Base-by-base conservation (phyloP, 2,888 invertebrate species). In the Drepanosiphum platanoidis region DNA sequence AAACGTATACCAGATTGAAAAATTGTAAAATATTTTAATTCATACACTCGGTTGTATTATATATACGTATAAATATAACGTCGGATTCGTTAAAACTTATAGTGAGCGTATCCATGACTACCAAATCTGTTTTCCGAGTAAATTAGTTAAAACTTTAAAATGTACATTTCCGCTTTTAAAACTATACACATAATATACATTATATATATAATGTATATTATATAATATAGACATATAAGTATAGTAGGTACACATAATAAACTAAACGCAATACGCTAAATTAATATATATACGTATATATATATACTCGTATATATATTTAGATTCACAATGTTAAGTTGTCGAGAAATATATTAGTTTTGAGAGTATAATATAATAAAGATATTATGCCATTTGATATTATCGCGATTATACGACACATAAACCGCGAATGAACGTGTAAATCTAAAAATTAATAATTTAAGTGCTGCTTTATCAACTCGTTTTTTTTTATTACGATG, bases 1-100 rank as follows among this genome's bases (percentile, higher is more conserved):
- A 52, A 68, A 52, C 46, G 15, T 1, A 8, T 4, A 66, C 5
- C 7, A 11, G 13, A 30, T 42, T 64, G 64, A 27, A n/a, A 58
- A 42, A 42, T 66, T n/a, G n/a, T 18, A 46, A 68, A 7, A 32
- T 15, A 34, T 79, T 79, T 79, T 27, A 79, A 27, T 77, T 77
- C 52, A 52, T 52, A 52, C 22, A 22, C 22, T 34, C 52, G 7
- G 15, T 15, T 34, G 7, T 30, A 27, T 32, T 18, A 42, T 42
- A 18, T 15, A 15, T 46, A 46, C 18, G 15, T 46, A 46, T 46
- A 22, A 36, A 42, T 71, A 34, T 7, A 11, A 22, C 42, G 74
- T 32, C n/a, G 32, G 30, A n/a, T n/a, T 18, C 7, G 32, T 34
- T 36, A 61, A 58, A 77, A 36, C 27, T 36, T 58, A 5, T 42